phyloP scores from a whole-genome alignment of 2,888 invertebrate genomes.

The Amphipoea lucens region DNA sequence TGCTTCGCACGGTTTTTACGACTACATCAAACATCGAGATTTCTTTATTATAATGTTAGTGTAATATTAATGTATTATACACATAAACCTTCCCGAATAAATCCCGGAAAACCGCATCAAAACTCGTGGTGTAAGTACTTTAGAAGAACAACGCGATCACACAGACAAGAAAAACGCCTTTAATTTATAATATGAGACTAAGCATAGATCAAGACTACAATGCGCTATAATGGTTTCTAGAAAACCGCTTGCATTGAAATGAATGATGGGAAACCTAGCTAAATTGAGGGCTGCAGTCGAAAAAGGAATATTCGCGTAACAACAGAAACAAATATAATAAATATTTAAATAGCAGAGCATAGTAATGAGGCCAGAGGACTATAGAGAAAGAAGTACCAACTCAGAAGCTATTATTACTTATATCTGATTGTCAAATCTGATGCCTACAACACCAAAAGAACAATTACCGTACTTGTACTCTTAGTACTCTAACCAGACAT shows the following conservation, averaged over 20 bases:
- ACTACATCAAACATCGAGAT: not conserved
- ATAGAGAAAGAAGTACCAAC: not conserved
- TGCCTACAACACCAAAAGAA: not conserved
- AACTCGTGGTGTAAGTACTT: not conserved
- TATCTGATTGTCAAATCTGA: not conserved
- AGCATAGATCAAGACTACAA: not conserved
- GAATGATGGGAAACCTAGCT: not conserved
- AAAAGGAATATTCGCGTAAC: not conserved
- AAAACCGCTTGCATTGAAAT: not conserved
- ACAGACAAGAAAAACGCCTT: not conserved
- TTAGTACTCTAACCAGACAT: conserved; percentile 34
- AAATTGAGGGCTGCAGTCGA: not conserved
- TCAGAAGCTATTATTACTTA: not conserved
- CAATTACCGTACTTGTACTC: not conserved
- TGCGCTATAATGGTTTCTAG: not conserved
- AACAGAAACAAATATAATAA: not conserved
- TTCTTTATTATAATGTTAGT: not conserved
- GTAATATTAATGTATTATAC: not conserved
- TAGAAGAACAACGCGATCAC: not conserved
- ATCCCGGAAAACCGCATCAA: not conserved
- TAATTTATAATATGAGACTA: not conserved
- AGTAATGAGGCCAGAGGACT: not conserved
- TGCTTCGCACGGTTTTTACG: not conserved
- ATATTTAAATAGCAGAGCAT: conserved; percentile 4
- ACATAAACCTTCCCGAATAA: not conserved